phyloP scores from a whole-genome alignment of 64 coral and sea anemone species.

The Orbicella faveolata region DNA sequence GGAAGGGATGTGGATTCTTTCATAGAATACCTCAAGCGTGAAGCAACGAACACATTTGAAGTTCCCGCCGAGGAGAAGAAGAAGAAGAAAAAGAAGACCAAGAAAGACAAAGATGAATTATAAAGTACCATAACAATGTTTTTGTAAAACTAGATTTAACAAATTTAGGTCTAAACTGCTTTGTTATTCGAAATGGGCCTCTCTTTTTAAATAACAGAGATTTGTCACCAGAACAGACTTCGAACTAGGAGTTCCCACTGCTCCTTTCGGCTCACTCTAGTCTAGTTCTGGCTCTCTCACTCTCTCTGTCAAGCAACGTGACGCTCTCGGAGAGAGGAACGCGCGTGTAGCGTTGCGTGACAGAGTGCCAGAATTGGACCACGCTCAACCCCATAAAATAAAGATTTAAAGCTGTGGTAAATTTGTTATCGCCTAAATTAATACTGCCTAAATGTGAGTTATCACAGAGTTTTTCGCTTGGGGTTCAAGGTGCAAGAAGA shows the following conservation, averaged over 20 bases:
- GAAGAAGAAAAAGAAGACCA: constrained; percentile 77
- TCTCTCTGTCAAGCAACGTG: not conserved
- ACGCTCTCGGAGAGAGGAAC: too few species aligned
- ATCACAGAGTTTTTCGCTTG: not conserved
- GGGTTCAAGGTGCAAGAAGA: not conserved
- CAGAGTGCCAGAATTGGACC: too few species aligned
- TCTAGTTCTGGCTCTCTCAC: not conserved
- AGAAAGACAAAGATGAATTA: constrained; percentile 47
- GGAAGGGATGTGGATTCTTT: constrained; percentile 87
- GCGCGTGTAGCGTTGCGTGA: too few species aligned
- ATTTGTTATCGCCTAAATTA: not conserved
- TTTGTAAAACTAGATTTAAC: constrained; percentile 28
- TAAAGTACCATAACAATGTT: constrained; percentile 2
- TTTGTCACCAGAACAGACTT: not conserved
- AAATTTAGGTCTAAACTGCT: not conserved
- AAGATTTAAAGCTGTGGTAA: not conserved
- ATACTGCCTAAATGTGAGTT: not conserved
- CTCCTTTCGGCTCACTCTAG: too few species aligned
- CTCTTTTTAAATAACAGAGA: not conserved
- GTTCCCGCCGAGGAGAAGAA: constrained; percentile 52
- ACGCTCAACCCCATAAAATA: not conserved
- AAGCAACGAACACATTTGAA: constrained; percentile 77
- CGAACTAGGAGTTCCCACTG: too few species aligned
- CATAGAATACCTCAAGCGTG: constrained; percentile 78
- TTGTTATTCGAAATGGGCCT: not conserved